Base-by-base conservation (phyloP, 2,888 invertebrate genomes). In the Acrocera orbiculus region DNA sequence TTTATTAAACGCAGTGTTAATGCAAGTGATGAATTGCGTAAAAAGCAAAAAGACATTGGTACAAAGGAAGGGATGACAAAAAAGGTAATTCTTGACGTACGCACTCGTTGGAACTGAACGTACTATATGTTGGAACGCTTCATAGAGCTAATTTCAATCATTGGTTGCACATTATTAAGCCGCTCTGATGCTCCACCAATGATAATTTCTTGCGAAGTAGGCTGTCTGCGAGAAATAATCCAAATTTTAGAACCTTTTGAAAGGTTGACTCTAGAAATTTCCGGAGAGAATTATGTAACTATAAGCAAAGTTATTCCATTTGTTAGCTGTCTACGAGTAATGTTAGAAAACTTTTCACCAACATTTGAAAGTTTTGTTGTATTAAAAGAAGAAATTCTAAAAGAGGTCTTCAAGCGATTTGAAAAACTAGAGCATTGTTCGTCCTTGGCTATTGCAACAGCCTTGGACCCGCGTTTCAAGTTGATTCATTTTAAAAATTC, bases 81-180 rank as follows among this genome's bases (percentile, higher is more conserved):
- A 20, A 37, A 37, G 30, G 16, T 32, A 9, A 32, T 37, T 31
- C 36, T 34, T 15, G 40, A 40, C 27, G 33, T 35, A 27, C 19
- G 26, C 17, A 37, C 37, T 11, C 11, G 35, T 32, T 35, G 40
- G 37, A 40, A 37, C 27, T 40, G 37, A 9, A 33, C 33, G 13
- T 38, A 36, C 38, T 38, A 19, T 29, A 40, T 40, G 36, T 14
- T 40, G 14, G 15, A 40, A 22, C 31, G 36, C 4, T 40, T 40
- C 28, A 25, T 36, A 10, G 25, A 38, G 8, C 22, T 38, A 27
- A 32, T 26, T 9, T 31, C 37, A 17, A n/a, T n/a, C n/a, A 15
- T 37, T 28, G 14, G 34, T 27, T 15, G 34, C 15, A 27, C 25
- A 14, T 34, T 34, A 20, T 27, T 37, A 16, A 31, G 27, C 13